Conservation (phyloP, 2,888 invertebrate species). For the Sarcophaga caerulescens region DNA sequence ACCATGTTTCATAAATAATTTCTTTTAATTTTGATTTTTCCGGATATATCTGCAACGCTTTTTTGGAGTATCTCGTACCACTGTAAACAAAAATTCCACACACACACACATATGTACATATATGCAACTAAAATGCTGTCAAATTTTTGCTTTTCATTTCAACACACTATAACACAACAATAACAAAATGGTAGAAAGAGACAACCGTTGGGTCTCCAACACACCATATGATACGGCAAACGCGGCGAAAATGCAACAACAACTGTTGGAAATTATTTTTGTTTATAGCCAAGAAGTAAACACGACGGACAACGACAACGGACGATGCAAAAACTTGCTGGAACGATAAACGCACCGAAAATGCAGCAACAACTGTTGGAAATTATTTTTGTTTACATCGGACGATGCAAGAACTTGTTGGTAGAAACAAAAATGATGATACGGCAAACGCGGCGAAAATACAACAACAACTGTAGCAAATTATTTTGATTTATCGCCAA, state of each 20-base stretch:
- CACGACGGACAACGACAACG: neutral
- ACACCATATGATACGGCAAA: slow-evolving; percentile 32
- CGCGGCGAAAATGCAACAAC: slow-evolving; percentile 50
- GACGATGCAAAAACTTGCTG: too few species aligned
- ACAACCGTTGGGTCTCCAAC: neutral
- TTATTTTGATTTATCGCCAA: slow-evolving; percentile 37
- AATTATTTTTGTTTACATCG: too few species aligned
- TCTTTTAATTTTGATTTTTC: too few species aligned
- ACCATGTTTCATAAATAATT: too few species aligned
- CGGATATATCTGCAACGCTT: neutral
- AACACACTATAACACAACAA: neutral
- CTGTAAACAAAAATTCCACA: slow-evolving; percentile 27
- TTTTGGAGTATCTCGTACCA: slow-evolving; percentile 22
- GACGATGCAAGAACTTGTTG: too few species aligned
- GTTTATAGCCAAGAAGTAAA: slow-evolving; percentile 22
- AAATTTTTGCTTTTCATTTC: slow-evolving; percentile 18
- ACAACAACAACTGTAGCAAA: slow-evolving; percentile 52
- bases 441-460: slow-evolving; percentile 40
- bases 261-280: slow-evolving; percentile 56
- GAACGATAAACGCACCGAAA: too few species aligned
- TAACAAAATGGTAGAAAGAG: slow-evolving; percentile 30
- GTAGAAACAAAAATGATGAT: neutral
- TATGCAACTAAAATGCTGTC: slow-evolving; percentile 3
- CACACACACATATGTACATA: neutral
- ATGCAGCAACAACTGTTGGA: slow-evolving; percentile 13